A percentile compares a stretch with the other conserved stretches of the same genome.
phyloP scores from a whole-genome alignment of 2,113 vertebrate species.

The Todiramphus chloris region DNA sequence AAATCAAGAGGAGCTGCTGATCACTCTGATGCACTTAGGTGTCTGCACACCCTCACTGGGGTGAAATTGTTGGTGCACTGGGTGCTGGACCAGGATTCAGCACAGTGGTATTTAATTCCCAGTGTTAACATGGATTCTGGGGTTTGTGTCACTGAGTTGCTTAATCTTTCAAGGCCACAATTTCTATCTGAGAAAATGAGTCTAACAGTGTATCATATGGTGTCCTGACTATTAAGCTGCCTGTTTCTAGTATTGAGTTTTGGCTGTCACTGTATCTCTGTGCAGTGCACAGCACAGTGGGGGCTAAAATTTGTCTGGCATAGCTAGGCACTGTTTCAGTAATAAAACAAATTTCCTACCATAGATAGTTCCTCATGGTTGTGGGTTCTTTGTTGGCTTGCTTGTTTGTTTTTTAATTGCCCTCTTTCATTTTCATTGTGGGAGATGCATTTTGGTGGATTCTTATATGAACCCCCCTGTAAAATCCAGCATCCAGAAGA shows the following conservation, averaged over 20 bases:
- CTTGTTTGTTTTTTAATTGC: neutral
- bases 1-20: neutral
- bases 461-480: neutral
- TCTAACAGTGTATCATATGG: rapidly evolving
- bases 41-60: neutral
- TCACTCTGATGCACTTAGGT: neutral
- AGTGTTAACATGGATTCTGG: neutral
- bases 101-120: neutral
- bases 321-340: neutral
- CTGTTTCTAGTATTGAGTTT: neutral
- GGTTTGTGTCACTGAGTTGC: neutral
- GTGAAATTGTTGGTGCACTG: neutral
- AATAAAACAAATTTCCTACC: neutral
- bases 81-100: neutral
- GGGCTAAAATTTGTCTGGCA: neutral
- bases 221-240: neutral
- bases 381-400: neutral
- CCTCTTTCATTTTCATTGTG: neutral
- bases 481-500: neutral
- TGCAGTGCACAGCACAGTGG: neutral
- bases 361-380: neutral
- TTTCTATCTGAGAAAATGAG: neutral
- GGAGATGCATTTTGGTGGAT: neutral
- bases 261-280: neutral
- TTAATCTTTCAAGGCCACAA: neutral